These are phyloP conservation scores for Microchrysa polita DNA, from an alignment of 2,888 invertebrate genomes.

Conservation along the genomic window DNA sequence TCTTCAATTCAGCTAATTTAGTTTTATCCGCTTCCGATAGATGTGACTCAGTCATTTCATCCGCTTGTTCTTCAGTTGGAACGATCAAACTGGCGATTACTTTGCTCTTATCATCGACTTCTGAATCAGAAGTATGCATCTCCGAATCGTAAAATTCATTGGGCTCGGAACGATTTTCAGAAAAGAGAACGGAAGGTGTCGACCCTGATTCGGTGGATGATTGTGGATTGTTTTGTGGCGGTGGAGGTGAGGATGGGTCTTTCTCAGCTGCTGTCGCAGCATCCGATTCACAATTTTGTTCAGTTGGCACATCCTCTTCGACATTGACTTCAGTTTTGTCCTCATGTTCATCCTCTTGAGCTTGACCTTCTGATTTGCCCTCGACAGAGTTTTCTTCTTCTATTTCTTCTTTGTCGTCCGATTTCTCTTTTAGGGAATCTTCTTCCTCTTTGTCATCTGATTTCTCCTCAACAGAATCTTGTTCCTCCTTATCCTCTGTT, in stretches of 20 bases:
- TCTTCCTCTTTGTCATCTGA: not conserved
- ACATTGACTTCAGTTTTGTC: not conserved
- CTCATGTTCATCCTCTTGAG: not conserved
- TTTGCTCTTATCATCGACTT: not conserved
- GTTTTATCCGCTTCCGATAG: not conserved
- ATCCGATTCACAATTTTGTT: not conserved
- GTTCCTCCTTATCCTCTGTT: not conserved
- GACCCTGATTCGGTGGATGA: not conserved
- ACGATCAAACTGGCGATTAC: too few species aligned
- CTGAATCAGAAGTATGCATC: not conserved
- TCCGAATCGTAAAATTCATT: constrained; percentile 31
- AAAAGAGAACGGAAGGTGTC: constrained; percentile 7
- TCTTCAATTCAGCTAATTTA: constrained; percentile 22
- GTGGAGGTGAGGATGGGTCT: too few species aligned
- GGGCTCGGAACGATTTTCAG: constrained; percentile 35
- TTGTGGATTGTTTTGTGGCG: too few species aligned
- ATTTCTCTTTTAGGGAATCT: not conserved
- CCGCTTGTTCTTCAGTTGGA: not conserved
- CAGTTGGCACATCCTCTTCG: not conserved
- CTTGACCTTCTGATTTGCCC: too few species aligned
- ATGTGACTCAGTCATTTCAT: not conserved
- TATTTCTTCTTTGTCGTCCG: too few species aligned
- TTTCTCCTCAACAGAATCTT: not conserved
- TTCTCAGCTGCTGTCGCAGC: too few species aligned
- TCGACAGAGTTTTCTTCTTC: too few species aligned